Evolutionary conservation across 2,888 invertebrate genomes (phyloP), one percentile per base, ranked within the genome.

Genomic region (Automeris io): DNA sequence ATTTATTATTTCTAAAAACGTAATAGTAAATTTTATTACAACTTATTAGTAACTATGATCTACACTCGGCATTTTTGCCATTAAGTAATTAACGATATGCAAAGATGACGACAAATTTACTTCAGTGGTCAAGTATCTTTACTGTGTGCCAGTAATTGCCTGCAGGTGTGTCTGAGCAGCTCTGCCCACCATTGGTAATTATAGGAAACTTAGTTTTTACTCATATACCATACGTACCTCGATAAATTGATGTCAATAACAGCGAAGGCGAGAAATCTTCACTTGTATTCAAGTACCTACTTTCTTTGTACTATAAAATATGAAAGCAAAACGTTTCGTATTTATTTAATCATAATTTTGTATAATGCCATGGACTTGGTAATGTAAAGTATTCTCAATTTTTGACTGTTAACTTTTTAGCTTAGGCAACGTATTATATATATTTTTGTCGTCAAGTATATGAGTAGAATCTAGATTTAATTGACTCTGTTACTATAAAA

Each of bases 91-190:
- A 16, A n/a, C 13, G 8, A 29, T 2, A 16, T 29, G 13, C 3
- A 3, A 26, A 26, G 16, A 29, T 29, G 5, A 16, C 16, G n/a
- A 29, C 29, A n/a, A 16, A 29, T 29, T 16, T 19, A 19, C n/a
- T 19, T 4, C 3, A 16, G n/a, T 8, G 56, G 65, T 57, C 53
- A 59, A 61, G 62, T 43, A 55, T 58, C 54, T 54, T 59, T 57
- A 64, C 70, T 65, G 65, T 55, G 66, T 57, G 51, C 54, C 49
- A 66, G 57, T 69, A 71, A 74, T 74, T 73, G 60, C 59, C 47
- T 49, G 61, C 73, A 76, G 75, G 74, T 78, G 76, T 62, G 57
- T 55, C 54, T 40, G 56, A 37, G 45, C 41, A 46, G 47, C 48
- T 54, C 44, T 43, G 44, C 48, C 50, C 47, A 49, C 55, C 49